These are phyloP conservation scores for Eptesicus fuscus DNA, from an alignment of 2,113 vertebrate genomes.

Conservation along the genomic window DNA sequence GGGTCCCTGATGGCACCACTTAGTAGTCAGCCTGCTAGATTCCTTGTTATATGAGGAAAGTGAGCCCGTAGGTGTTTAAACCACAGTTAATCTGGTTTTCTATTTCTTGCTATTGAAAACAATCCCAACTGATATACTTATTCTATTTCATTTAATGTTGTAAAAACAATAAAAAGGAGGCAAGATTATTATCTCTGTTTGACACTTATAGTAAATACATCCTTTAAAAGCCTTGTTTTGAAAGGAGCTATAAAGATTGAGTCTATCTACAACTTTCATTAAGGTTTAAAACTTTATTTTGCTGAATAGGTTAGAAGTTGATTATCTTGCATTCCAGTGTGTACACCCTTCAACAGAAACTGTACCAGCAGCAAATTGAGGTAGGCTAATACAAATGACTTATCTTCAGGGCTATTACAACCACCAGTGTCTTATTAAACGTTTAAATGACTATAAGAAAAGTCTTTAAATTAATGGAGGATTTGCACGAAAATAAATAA, in stretches of 20 bases:
- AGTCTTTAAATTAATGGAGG: background rate
- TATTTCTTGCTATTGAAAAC: background rate
- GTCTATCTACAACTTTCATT: background rate
- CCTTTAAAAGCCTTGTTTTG: slow-evolving; percentile 4
- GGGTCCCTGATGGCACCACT: background rate
- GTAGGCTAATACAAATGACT: background rate
- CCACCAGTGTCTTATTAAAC: background rate
- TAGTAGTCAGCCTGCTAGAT: background rate
- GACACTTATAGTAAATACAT: background rate
- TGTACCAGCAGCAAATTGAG: background rate
- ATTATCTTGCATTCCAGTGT: background rate
- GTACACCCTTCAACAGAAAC: background rate
- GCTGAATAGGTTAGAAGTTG: background rate
- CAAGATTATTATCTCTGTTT: background rate
- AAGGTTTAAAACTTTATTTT: slow-evolving; percentile 40
- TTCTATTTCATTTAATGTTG: background rate
- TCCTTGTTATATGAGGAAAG: background rate
- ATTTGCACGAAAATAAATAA: background rate
- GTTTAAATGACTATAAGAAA: background rate
- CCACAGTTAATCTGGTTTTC: background rate
- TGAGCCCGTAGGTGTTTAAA: background rate
- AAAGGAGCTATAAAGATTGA: background rate
- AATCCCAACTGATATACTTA: background rate
- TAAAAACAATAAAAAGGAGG: background rate
- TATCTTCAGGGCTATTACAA: background rate